These are phyloP conservation scores for Alca torda DNA, from an alignment of 2,797 vertebrate genomes.

Conservation along the genomic window DNA sequence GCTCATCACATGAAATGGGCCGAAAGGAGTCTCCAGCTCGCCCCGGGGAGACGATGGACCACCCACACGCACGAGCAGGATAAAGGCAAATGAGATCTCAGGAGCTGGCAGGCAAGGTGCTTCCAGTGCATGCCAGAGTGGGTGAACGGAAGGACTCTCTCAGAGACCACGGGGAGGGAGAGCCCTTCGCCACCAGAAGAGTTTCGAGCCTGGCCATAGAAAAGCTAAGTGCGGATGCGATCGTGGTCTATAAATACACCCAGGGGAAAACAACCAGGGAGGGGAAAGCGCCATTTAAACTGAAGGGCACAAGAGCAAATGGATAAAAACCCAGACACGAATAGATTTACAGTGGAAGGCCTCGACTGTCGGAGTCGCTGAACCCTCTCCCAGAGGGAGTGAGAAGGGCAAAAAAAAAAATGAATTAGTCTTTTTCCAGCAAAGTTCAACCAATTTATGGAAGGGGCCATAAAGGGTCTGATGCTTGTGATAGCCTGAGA, in stretches of 20 bases:
- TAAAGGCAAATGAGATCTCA: background rate
- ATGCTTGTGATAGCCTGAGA: background rate
- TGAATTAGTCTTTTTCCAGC: background rate
- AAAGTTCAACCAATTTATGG: background rate
- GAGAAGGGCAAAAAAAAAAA: background rate
- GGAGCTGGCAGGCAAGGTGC: background rate
- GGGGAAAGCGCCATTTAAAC: background rate
- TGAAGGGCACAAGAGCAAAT: background rate
- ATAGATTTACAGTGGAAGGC: background rate
- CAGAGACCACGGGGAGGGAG: background rate
- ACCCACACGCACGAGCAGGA: background rate
- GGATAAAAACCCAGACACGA: background rate
- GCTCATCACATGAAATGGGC: background rate
- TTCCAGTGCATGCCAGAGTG: background rate
- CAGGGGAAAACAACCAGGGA: background rate
- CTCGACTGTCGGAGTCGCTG: background rate
- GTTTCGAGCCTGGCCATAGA: background rate
- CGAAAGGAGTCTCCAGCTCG: background rate
- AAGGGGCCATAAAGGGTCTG: background rate
- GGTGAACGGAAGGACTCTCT: background rate
- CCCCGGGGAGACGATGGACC: background rate
- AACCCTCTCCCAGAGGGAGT: background rate
- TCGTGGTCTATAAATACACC: background rate
- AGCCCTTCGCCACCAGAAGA: background rate
- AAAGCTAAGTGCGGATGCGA: background rate